Evolutionary conservation across 2,113 vertebrate genomes (phyloP), one percentile per base, ranked within the genome.

Genomic region (Tricholaema leucomelas): DNA sequence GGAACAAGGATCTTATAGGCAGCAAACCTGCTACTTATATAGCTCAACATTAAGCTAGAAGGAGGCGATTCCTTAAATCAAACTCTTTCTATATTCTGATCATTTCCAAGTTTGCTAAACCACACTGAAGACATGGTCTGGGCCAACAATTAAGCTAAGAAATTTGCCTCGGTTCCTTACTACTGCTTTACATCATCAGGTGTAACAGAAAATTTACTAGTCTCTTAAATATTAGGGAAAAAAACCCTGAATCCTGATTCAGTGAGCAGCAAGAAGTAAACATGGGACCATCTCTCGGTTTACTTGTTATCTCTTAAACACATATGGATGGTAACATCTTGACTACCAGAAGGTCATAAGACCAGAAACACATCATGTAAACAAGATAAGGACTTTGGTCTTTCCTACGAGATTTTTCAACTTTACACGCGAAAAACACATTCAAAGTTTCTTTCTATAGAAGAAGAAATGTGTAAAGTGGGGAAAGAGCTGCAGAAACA

Each of bases 271-370:
- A 25, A 66, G n/a, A 21, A 40, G 65, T 61, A 92, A 85, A 70
- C 56, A 83, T 0, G 8, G 15, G 33, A 67, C 63, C 54, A 73
- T 18, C 63, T 70, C 56, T 15, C n/a, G 40, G 54, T 42, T 60
- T 44, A 60, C 35, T 78, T 23, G 36, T 93, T 95, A 96, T 96
- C 96, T 91, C 69, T 61, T 15, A 18, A 7, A 50, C 30, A 28
- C 95, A 96, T 18, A 85, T 5, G 89, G 70, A 73, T 8, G 40
- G 72, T n/a, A 44, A 40, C 52, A 72, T 70, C 70, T 69, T 28
- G 4, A 46, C 75, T 60, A 54, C 31, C 31, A 82, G 81, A 93
- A 48, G 44, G 72, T 18, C 38, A 58, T 1, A 12, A 64, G 60
- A 80, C 20, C 80, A 89, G 72, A 85, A 77, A 63, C 8, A 19